Evolutionary conservation across 2,113 vertebrate genomes (phyloP).

Genomic region (Onychostruthus taczanowskii): DNA sequence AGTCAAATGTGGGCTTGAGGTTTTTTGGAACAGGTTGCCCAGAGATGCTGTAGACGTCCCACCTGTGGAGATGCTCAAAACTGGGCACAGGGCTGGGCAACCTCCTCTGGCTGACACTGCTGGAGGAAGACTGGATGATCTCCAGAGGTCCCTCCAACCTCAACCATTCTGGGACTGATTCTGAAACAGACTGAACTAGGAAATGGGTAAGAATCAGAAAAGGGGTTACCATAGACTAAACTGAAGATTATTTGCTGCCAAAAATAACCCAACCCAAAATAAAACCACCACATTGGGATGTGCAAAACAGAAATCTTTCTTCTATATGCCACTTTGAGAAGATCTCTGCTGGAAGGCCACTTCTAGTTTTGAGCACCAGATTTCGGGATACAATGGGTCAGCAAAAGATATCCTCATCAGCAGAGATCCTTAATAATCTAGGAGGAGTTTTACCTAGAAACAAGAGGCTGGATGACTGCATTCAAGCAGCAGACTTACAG

Average conservation of each 20-base stretch:
- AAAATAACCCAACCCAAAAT: background rate
- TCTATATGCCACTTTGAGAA: background rate
- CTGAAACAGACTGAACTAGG: background rate
- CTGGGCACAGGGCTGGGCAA: background rate
- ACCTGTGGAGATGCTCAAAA: background rate
- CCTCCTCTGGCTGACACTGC: background rate
- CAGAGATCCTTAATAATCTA: background rate
- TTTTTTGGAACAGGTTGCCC: background rate
- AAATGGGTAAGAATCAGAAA: background rate
- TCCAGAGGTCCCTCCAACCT: background rate
- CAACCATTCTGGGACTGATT: background rate
- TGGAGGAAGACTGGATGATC: background rate
- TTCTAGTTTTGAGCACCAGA: conserved; percentile 2
- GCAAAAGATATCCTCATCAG: background rate
- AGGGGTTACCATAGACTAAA: background rate
- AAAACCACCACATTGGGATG: background rate
- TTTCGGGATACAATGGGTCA: background rate
- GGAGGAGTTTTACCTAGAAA: background rate
- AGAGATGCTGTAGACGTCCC: background rate
- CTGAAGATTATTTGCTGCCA: too few relatives aligned
- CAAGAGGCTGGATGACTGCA: background rate
- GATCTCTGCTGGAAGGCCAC: background rate
- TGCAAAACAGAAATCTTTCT: background rate
- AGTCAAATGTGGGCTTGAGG: background rate
- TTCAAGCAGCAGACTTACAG: background rate